Evolutionary conservation across 2,888 invertebrate species (phyloP), one percentile per base, ranked within the genome.

Genomic region (Syrista parreyssii): DNA sequence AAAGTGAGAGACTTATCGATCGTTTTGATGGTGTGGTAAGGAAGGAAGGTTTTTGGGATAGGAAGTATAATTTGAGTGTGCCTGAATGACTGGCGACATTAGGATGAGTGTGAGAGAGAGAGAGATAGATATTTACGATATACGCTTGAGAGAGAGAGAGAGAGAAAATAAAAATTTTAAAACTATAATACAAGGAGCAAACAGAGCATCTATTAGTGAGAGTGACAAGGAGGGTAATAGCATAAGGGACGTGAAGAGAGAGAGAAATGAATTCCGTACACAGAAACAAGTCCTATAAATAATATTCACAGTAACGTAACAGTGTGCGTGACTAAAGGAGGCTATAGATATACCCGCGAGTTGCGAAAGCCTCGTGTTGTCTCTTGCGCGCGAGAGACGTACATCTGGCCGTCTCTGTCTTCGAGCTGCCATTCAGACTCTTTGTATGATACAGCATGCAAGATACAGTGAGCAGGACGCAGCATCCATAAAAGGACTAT

Each of bases 331-430:
- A 76, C 72, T 76, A 76, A 73, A 31, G 68, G 35, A 55, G 77
- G 77, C 80, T 80, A 80, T 77, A 80, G 80, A 80, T 80, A 80
- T 79, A 80, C 77, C 75, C 77, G 74, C 74, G 55, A 74, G 77
- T 76, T 79, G 79, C 71, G 32, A 71, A 71, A 71, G 71, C 71
- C 71, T 71, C 71, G 71, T 11, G 15, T 1, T 71, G 71, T 71
- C 32, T 31, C 55, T 55, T 55, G 9, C 23, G 55, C 55, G 6
- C 32, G 31, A 3, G 71, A 31, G 4, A 23, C 3, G 12, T 3
- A 12, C 3, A 71, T 33, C 0, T 31, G 11, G 6, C 31, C 32
- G 32, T 31, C 71, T 31, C 71, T 55, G 9, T 71, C 31, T 33
- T 71, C 71, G 12, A 55, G 31, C 23, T 71, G 71, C 71, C 71